These are phyloP conservation scores for Clinocottus analis DNA, from an alignment of 2,113 vertebrate species.

Conservation along the genomic window DNA sequence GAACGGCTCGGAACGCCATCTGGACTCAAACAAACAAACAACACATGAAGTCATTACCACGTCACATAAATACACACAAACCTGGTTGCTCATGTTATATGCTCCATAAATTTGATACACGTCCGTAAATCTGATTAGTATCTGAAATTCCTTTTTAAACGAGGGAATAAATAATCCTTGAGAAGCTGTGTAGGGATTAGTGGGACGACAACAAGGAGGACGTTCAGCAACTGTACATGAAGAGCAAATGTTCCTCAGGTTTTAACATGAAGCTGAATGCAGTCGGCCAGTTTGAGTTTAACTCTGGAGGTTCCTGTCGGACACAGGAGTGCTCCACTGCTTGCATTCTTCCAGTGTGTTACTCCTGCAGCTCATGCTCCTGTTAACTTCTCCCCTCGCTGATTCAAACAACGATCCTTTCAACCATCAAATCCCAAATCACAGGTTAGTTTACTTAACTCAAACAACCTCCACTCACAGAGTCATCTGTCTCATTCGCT, in stretches of 20 bases:
- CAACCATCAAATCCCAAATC: conserved; percentile 80
- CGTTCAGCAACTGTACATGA: not conserved
- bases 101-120: conserved; percentile 12
- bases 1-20: not conserved
- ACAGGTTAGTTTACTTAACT: conserved; percentile 76
- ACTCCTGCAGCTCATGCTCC: conserved; percentile 63
- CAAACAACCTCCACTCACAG: conserved; percentile 55
- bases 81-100: not conserved
- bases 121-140: conserved; percentile 43
- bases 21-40: not conserved
- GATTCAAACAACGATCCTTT: conserved; percentile 71
- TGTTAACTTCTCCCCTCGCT: conserved; percentile 64
- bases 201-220: conserved; percentile 22
- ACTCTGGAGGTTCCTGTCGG: conserved; percentile 22
- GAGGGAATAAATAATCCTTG: conserved; percentile 41
- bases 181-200: conserved; percentile 52
- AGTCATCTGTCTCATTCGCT: conserved; percentile 69
- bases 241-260: conserved; percentile 7
- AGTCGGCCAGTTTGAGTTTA: conserved; percentile 3
- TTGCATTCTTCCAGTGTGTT: conserved; percentile 64
- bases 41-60: not conserved
- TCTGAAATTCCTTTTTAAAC: conserved; percentile 32
- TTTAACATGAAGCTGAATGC: conserved; percentile 11
- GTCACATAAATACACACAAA: not conserved
- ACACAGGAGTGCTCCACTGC: conserved; percentile 18